phyloP scores from a whole-genome alignment of 2,113 vertebrate species.

The Ptilorrhoa leucosticta region DNA sequence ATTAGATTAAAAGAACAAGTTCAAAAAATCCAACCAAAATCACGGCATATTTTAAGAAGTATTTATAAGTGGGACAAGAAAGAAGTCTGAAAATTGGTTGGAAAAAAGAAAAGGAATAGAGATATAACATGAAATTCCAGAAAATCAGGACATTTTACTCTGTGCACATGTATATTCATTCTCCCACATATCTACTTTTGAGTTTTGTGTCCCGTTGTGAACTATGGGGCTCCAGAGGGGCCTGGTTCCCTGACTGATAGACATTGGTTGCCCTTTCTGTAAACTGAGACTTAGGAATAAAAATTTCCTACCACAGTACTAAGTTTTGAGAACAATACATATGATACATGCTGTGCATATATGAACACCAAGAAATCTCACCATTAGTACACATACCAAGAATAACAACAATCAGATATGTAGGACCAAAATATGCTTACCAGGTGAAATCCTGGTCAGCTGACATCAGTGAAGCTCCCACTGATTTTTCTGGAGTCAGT shows the following conservation, averaged over 20 bases:
- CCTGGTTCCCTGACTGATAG: background rate
- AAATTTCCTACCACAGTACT: background rate
- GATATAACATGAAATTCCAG: background rate
- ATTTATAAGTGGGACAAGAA: background rate
- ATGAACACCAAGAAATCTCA: background rate
- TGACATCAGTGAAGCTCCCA: background rate
- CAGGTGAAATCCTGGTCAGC: background rate
- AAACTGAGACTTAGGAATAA: background rate
- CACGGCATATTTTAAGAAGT: background rate
- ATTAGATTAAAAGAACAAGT: background rate
- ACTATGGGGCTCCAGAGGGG: fast-evolving
- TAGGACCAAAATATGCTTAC: background rate
- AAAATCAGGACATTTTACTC: background rate
- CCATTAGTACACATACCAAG: background rate
- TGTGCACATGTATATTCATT: background rate
- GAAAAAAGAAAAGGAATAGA: background rate
- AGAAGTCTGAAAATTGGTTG: background rate
- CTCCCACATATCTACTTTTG: background rate
- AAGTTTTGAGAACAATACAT: background rate
- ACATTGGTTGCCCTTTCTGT: background rate
- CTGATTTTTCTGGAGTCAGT: background rate
- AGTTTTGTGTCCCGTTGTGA: background rate
- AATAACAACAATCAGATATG: background rate
- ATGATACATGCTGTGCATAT: background rate
- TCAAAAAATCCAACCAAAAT: background rate